A percentile compares a stretch with the other conserved stretches of the same genome.
phyloP scores from a whole-genome alignment of 2,888 invertebrate genomes.

The Drosophila birchii region DNA sequence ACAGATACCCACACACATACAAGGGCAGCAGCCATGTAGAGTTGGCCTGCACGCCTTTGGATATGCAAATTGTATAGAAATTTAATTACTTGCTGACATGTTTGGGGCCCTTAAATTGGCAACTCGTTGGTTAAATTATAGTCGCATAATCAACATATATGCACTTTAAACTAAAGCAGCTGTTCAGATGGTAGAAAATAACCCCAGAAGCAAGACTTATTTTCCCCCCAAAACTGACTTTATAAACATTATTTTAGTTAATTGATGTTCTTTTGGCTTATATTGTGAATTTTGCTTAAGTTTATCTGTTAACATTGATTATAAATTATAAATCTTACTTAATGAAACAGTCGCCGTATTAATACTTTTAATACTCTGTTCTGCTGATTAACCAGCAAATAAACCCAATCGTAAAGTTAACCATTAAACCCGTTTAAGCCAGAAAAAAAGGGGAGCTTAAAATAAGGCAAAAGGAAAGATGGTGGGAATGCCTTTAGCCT shows the following conservation, averaged over 20 bases:
- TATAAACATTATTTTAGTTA: not conserved
- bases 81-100: conserved; percentile 66
- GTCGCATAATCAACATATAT: conserved; percentile 19
- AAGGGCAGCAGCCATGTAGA: conserved; percentile 28
- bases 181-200: not conserved
- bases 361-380: not conserved
- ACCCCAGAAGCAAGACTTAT: not conserved
- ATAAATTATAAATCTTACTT: not conserved
- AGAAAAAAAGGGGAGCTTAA: not conserved
- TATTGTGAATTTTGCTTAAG: not conserved
- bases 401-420: conserved; percentile 15
- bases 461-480: not conserved
- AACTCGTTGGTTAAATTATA: conserved; percentile 34
- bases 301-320: not conserved
- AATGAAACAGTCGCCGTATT: not conserved
- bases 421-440: conserved; percentile 23
- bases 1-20: conserved; percentile 27
- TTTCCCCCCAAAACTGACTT: not conserved
- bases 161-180: conserved; percentile 8
- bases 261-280: not conserved
- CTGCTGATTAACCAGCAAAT: not conserved
- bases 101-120: conserved; percentile 44
- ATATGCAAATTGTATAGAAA: conserved; percentile 59
- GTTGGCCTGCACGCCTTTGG: conserved; percentile 58
- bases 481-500: conserved; percentile 33